A percentile compares a stretch with the other conserved stretches of the same genome.
Evolutionary conservation across 2,113 vertebrate species (phyloP).

Genomic region (Pelodiscus sinensis): DNA sequence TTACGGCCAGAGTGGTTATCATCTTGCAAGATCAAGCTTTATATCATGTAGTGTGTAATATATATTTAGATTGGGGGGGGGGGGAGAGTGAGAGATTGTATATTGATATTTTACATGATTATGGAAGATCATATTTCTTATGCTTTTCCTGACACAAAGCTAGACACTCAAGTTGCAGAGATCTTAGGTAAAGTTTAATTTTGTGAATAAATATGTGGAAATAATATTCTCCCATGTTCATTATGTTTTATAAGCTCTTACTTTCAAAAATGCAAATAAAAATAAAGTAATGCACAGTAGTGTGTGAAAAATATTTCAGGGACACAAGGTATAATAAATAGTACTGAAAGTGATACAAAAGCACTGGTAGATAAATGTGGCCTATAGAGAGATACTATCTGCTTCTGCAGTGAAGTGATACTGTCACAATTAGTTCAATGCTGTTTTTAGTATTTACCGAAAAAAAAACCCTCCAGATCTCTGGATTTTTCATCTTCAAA

Average conservation of each 20-base stretch:
- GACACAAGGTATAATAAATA: background rate
- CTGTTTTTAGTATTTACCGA: conserved; percentile 73
- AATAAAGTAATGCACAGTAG: conserved; percentile 16
- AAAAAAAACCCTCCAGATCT: conserved; percentile 55
- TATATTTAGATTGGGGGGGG: background rate
- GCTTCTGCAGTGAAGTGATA: conserved; percentile 62
- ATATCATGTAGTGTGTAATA: background rate
- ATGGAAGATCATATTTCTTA: background rate
- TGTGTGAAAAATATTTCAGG: background rate
- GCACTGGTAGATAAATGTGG: conserved; percentile 30
- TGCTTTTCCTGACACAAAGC: background rate
- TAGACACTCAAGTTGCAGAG: background rate
- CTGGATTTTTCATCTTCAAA: conserved; percentile 76
- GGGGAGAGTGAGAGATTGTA: background rate
- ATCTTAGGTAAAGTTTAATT: background rate
- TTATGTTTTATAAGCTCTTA: background rate
- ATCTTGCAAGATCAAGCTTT: background rate
- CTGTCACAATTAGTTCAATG: conserved; percentile 74
- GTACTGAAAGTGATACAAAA: conserved; percentile 14
- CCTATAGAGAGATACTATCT: conserved; percentile 42
- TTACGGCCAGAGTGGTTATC: background rate
- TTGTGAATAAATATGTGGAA: background rate
- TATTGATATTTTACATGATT: background rate
- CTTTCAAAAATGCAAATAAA: conserved; percentile 30
- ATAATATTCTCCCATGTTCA: conserved; percentile 7